Conservation (phyloP, 2,113 vertebrate species). For the Etheostoma spectabile region DNA sequence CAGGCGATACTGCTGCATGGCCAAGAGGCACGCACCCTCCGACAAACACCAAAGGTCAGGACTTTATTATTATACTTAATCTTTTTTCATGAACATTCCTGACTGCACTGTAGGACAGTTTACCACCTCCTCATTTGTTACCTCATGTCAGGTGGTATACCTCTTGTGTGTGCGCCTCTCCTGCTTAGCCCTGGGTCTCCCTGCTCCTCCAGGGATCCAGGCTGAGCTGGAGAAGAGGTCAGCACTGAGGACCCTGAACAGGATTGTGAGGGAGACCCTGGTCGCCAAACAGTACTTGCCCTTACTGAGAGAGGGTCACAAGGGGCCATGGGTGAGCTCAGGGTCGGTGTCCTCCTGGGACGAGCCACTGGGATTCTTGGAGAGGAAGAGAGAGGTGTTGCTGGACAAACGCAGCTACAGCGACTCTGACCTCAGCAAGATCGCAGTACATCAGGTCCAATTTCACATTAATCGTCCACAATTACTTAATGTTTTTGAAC, state of each 20-base stretch:
- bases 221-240: slow-evolving; percentile 81
- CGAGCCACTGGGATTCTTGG: slow-evolving; percentile 76
- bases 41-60: slow-evolving; percentile 83
- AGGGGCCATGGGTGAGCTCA: slow-evolving; percentile 17
- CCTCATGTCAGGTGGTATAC: slow-evolving; percentile 74
- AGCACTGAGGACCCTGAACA: slow-evolving; percentile 65
- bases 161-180: slow-evolving; percentile 82
- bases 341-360: slow-evolving; percentile 79
- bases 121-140: background rate
- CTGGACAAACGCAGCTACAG: slow-evolving; percentile 84
- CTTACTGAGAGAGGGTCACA: slow-evolving; percentile 62
- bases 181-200: slow-evolving; percentile 76
- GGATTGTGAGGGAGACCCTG: slow-evolving; percentile 80
- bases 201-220: slow-evolving; percentile 72
- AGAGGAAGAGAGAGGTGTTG: slow-evolving; percentile 79
- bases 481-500: background rate
- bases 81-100: background rate
- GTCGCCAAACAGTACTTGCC: slow-evolving; percentile 72
- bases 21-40: slow-evolving; percentile 83
- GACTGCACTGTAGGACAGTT: background rate
- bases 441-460: slow-evolving; percentile 69
- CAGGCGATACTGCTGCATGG: slow-evolving; percentile 86
- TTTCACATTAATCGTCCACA: background rate
- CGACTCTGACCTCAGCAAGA: slow-evolving; percentile 84
- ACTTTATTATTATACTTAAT: background rate